Evolutionary conservation across 2,113 vertebrate species (phyloP), one percentile per base, ranked within the genome.

Genomic region (Nothobranchius furzeri): DNA sequence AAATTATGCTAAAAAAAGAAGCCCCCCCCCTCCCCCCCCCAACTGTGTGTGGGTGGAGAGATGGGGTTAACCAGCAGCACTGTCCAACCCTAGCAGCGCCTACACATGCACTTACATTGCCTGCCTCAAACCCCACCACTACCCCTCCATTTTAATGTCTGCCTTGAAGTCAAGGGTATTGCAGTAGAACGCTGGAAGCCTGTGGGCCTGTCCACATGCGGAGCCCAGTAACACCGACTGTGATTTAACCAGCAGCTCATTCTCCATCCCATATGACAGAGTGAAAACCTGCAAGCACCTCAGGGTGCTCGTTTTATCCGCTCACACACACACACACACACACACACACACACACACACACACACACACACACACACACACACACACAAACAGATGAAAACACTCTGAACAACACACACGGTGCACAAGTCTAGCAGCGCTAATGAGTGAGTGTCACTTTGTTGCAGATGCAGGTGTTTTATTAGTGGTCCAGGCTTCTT

Each of bases 131-230:
- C 84, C 77, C 55, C 70, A 64, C 52, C 68, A 67, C 60, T 70
- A 78, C 51, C 73, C 82, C 77, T 86, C 88, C 85, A 88, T 90
- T 89, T 89, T 87, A 88, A 87, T 86, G 85, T 80, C 72, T 89
- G 86, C 84, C 86, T 89, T 79, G 78, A 84, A 84, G 88, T 87
- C 80, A 82, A 70, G 85, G 85, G 87, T 88, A 82, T 75, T 75
- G 81, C 75, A 68, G 81, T 69, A 65, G 81, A 75, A 76, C 73
- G 77, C 77, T 59, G 61, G 78, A 30, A 79, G 85, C 87, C 89
- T 76, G 86, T 82, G 73, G 89, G 86, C 83, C 89, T 83, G 78
- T 86, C 86, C 86, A 81, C 79, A 40, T 40, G 3, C 37, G 78
- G 66, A 78, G 68, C 82, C 3, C 65, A 73, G 75, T 78, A 81